phyloP scores from a whole-genome alignment of 2,113 vertebrate species.

The Chascanopsetta lugubris region DNA sequence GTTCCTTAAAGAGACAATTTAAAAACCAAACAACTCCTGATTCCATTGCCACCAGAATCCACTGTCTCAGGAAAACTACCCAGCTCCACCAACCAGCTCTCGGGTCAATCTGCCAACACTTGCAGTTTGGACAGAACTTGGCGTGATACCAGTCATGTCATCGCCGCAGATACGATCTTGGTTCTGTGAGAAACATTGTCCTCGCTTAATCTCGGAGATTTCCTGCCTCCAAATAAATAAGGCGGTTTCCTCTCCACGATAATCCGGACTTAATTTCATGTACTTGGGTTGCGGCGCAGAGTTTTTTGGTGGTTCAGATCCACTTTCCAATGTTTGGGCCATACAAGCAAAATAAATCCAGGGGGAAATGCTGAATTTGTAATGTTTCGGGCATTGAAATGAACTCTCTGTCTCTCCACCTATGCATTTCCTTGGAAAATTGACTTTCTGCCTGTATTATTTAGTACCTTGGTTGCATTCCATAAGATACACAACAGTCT shows the following conservation, averaged over 20 bases:
- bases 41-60: no score
- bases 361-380: constrained; percentile 1
- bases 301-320: not conserved
- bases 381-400: not conserved
- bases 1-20: no score
- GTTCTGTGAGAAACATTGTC: not conserved
- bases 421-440: not conserved
- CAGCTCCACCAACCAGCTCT: not conserved
- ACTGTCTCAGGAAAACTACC: no score
- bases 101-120: not conserved
- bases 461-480: no score
- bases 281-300: constrained; percentile 3
- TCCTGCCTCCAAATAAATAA: not conserved
- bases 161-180: not conserved
- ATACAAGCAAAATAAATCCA: constrained; percentile 4
- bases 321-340: not conserved
- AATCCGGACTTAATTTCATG: constrained; percentile 2
- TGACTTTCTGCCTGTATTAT: no score
- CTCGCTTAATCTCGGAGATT: not conserved
- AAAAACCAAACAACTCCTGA: not conserved
- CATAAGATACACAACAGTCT: no score
- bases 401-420: not conserved
- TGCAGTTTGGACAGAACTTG: not conserved
- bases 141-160: not conserved
- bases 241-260: not conserved